Evolutionary conservation across 53 echinoderm and acorn worm species (phyloP).

Genomic region (Crossaster papposus): DNA sequence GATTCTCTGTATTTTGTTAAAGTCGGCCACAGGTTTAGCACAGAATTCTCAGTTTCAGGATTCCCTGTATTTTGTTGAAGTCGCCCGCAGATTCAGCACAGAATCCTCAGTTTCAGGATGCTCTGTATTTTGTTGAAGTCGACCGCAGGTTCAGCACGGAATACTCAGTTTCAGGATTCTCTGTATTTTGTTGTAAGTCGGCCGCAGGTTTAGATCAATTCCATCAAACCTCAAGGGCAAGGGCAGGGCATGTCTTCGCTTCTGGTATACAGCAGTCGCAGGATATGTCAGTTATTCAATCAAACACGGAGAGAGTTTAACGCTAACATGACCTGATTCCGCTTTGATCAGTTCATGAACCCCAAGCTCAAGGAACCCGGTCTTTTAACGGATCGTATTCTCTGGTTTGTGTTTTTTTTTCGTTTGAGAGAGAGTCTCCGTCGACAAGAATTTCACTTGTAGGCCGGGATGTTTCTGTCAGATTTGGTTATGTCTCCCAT

Average conservation of each 20-base stretch:
- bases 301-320: not conserved
- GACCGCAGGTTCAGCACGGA: no score
- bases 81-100: no score
- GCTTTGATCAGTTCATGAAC: not conserved
- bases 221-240: not conserved
- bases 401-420: no score
- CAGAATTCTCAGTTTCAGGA: no score
- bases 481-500: constrained; percentile 11
- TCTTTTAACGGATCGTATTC: constrained; percentile 2
- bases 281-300: no score
- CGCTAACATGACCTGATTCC: not conserved
- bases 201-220: not conserved
- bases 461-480: constrained; percentile 14
- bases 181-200: not conserved
- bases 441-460: constrained; percentile 22
- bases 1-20: no score
- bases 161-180: not conserved
- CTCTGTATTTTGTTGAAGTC: no score
- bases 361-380: not conserved
- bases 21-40: no score
- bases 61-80: no score
- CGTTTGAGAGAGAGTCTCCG: not conserved
- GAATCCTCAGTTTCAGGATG: no score
- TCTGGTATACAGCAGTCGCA: no score
- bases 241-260: no score